Percentiles rank a stretch among this genome's conserved stretches.
Conservation (phyloP, 2,113 vertebrate species). For the Pomatostomus ruficeps region DNA sequence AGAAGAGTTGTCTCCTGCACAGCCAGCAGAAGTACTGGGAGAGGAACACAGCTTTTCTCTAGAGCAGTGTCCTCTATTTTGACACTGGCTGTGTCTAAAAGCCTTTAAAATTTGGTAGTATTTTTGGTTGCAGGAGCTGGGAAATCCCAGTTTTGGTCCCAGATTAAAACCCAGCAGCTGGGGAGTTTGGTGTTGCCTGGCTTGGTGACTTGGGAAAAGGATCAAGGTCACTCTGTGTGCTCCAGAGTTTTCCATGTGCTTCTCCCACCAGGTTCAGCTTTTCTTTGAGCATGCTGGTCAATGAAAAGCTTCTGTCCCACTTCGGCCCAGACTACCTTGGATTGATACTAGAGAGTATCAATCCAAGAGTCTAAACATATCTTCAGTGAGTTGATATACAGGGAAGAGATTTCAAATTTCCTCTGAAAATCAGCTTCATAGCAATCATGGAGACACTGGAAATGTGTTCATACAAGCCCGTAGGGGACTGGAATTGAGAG, state of each 20-base stretch:
- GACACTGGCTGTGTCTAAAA: neutral
- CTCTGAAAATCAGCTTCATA: neutral
- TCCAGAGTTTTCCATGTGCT: neutral
- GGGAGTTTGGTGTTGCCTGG: neutral
- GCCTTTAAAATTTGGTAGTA: neutral
- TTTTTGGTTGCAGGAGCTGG: neutral
- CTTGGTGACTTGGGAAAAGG: neutral
- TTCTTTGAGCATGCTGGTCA: neutral
- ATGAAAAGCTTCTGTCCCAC: neutral
- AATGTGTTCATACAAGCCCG: neutral
- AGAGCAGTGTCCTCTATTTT: neutral
- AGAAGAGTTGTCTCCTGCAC: neutral
- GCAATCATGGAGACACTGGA: neutral
- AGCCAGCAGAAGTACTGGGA: neutral
- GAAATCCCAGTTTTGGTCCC: neutral
- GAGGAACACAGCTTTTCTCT: neutral
- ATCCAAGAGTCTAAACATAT: neutral
- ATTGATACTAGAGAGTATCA: too few species aligned
- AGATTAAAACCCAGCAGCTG: neutral
- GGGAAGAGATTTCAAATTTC: neutral
- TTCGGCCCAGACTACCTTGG: neutral
- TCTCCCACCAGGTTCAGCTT: neutral
- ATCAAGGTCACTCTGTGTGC: neutral
- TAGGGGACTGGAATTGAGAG: neutral
- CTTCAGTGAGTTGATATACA: neutral